Evolutionary conservation across 2,888 invertebrate genomes (phyloP).

Genomic region (Kryphioiulus occultus): DNA sequence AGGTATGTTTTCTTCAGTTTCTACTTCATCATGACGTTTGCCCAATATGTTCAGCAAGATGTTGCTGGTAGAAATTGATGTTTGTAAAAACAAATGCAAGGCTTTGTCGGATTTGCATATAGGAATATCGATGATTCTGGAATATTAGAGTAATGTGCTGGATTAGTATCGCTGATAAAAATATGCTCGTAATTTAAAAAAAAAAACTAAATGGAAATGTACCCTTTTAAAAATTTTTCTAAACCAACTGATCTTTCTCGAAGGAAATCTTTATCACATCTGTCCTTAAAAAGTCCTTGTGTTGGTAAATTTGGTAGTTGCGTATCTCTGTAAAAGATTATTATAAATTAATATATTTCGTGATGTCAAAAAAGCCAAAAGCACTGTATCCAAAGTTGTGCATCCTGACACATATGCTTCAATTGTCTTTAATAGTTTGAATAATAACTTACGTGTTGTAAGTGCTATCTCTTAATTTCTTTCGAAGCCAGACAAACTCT

Average conservation of each 20-base stretch:
- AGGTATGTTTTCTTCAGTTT: neutral
- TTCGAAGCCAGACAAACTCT: slow-evolving; percentile 31
- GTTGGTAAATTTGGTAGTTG: neutral
- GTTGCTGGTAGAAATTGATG: neutral
- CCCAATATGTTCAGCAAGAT: neutral
- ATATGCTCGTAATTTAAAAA: neutral
- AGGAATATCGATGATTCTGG: neutral
- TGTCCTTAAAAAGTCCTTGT: neutral
- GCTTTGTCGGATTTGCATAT: slow-evolving; percentile 25
- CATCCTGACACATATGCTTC: too few species aligned
- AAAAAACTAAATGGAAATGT: neutral
- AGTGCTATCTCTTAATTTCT: neutral
- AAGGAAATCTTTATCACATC: neutral
- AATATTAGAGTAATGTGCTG: neutral
- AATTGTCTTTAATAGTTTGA: neutral
- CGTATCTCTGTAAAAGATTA: neutral
- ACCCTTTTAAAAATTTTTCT: neutral
- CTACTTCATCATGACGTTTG: neutral
- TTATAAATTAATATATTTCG: neutral
- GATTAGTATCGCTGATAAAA: neutral
- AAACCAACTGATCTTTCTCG: neutral
- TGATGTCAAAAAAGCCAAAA: too few species aligned
- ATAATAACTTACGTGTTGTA: slow-evolving; percentile 20
- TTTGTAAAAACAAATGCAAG: slow-evolving; percentile 25
- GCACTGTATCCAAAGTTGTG: too few species aligned